Evolutionary conservation across 2,888 invertebrate genomes (phyloP), one percentile per base, ranked within the genome.

Genomic region (Subacronicta megacephala): DNA sequence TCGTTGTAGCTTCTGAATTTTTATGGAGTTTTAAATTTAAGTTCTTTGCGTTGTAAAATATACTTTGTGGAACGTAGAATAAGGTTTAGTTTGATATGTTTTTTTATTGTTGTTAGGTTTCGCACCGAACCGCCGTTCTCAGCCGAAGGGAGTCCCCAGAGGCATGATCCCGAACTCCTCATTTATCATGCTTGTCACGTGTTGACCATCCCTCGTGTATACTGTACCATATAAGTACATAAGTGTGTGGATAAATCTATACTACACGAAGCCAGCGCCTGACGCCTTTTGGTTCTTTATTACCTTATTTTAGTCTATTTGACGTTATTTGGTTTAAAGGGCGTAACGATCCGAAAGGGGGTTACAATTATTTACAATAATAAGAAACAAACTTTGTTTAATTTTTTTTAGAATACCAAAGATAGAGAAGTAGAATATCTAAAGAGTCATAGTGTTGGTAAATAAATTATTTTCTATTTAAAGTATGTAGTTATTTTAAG

Each of bases 131-230:
- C 80, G 75, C 81, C 76, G 75, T 77, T 85, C 81, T 78, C 80
- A 87, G 85, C 85, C 87, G 83, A 85, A 92, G 89, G 88, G 85
- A 85, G 84, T 90, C 93, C 90, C 93, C 68, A 69, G 92, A 88
- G 93, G 90, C 89, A 84, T 93, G 93, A 92, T 91, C 91, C 90
- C 90, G 88, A 85, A 88, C 84, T 90, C 81, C 87, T 89, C 90
- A 91, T 93, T 92, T 92, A 92, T 92, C 92, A 93, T 92, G 89
- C 93, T 90, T 91, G 93, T 93, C 94, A 93, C 93, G 93, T 85
- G 88, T 85, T 93, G 93, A 90, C 93, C 92, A 92, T 93, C 91
- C 92, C 90, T 92, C 89, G 91, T 86, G 83, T 86, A 87, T 87
- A 88, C 85, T 83, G 85, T 82, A 82, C 78, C 81, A 81, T 85